Conservation (phyloP, 2,113 vertebrate genomes). For the Heteronetta atricapilla region DNA sequence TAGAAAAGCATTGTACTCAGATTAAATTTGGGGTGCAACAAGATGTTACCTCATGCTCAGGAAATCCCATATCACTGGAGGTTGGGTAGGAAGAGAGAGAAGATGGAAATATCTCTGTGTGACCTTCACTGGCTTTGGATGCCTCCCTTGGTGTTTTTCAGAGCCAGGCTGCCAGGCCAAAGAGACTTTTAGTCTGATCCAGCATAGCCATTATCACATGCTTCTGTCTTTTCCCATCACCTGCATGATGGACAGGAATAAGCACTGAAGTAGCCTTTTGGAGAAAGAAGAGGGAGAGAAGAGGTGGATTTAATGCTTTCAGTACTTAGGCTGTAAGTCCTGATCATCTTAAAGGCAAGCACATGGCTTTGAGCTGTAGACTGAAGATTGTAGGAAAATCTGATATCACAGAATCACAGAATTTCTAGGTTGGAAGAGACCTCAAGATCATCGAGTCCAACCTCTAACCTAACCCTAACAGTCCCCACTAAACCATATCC, state of each 20-base stretch:
- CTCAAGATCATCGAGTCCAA: too few species aligned
- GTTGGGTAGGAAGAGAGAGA: background rate
- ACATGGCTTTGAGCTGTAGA: background rate
- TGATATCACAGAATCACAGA: too few species aligned
- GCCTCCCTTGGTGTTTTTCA: background rate
- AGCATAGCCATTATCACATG: background rate
- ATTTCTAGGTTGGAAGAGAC: too few species aligned
- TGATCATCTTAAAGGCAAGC: background rate
- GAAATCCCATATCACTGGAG: constrained; percentile 11
- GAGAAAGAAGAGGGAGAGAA: background rate
- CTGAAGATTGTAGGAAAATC: background rate
- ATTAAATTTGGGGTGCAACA: background rate
- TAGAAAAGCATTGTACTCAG: background rate
- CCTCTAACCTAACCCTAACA: too few species aligned
- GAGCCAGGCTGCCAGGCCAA: background rate
- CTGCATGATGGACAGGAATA: background rate
- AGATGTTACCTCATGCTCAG: background rate
- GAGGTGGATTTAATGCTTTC: background rate
- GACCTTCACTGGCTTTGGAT: background rate
- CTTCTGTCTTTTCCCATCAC: fast-evolving
- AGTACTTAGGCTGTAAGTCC: fast-evolving
- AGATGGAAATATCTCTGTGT: background rate
- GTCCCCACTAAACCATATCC: too few species aligned
- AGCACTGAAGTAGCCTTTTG: background rate
- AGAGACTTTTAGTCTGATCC: background rate